Evolutionary conservation across 2,888 invertebrate genomes (phyloP), one percentile per base, ranked within the genome.

Genomic region (Opisthograptis luteolata): DNA sequence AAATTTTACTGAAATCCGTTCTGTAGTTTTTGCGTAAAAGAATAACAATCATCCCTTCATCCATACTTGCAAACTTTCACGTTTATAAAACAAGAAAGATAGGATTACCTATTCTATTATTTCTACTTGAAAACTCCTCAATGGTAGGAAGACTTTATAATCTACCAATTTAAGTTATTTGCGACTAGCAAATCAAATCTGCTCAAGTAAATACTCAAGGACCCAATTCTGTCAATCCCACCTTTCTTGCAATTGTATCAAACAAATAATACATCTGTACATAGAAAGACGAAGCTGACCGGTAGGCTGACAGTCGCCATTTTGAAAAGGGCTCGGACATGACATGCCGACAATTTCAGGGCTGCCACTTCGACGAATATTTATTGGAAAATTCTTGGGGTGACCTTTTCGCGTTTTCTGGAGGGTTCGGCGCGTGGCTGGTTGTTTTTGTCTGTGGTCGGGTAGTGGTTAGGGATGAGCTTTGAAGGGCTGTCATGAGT

Each of bases 241-340:
- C 44, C 28, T 24, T 19, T 1, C 25, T 55, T 57, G 77, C 75
- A 74, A 72, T 71, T 73, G 73, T 81, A 70, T 70, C 74, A 58
- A 82, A 84, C 84, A 83, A 83, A 79, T 79, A 79, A 79, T 78
- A n/a, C n/a, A 79, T 77, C 73, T 76, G 79, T 78, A 74, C 70
- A 75, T 70, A 71, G 70, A 77, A 79, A 73, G 74, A 76, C 70
- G 76, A 74, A 60, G 78, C 76, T 86, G 87, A 85, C 84, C 86
- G 76, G 67, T 74, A 66, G 78, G 76, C 75, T 80, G 79, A 78
- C 79, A 76, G 73, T 45, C 66, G 76, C 78, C 84, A 82, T 85
- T 87, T 82, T 87, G 87, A 87, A 81, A 82, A 85, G 87, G 87
- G 86, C 83, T 81, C 73, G 85, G 87, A 85, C 87, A 81, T 78